phyloP scores from a whole-genome alignment of 2,888 invertebrate species.

The Urechis unicinctus region DNA sequence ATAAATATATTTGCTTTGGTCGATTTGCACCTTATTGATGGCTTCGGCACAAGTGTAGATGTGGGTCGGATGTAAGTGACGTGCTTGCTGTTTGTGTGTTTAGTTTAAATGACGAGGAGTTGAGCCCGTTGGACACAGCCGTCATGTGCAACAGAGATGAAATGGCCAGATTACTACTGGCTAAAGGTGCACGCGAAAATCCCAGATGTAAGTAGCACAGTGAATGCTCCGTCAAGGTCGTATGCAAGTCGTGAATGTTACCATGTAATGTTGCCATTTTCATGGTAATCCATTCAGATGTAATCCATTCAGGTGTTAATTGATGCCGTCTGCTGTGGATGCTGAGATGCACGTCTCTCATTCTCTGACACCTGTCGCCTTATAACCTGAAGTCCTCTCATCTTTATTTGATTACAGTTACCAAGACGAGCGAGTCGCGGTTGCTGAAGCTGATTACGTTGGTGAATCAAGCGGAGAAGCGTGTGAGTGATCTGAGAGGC shows the following conservation, averaged over 20 bases:
- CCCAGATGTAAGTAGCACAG: slow-evolving; percentile 49
- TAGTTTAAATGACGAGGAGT: slow-evolving; percentile 80
- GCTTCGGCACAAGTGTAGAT: too few species aligned
- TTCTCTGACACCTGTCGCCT: not conserved
- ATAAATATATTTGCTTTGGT: too few species aligned
- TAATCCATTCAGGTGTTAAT: not conserved
- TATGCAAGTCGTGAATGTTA: too few species aligned
- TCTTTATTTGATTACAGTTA: too few species aligned
- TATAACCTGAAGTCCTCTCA: too few species aligned
- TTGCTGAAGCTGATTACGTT: slow-evolving; percentile 38
- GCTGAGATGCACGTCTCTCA: not conserved
- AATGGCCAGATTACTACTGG: slow-evolving; percentile 82
- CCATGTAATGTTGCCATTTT: too few species aligned
- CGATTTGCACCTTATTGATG: too few species aligned
- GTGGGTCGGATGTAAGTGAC: too few species aligned
- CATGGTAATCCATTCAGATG: not conserved
- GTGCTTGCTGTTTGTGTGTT: too few species aligned
- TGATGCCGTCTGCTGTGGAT: not conserved
- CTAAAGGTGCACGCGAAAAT: slow-evolving; percentile 55
- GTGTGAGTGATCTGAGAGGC: slow-evolving; percentile 71
- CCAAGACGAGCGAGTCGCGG: slow-evolving; percentile 29
- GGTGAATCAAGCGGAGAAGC: slow-evolving; percentile 68
- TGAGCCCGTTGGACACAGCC: slow-evolving; percentile 87
- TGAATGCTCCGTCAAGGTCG: too few species aligned
- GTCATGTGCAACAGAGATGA: slow-evolving; percentile 82